These are phyloP conservation scores for Bos taurus DNA, from an alignment of 2,113 vertebrate species.

Conservation along the genomic window DNA sequence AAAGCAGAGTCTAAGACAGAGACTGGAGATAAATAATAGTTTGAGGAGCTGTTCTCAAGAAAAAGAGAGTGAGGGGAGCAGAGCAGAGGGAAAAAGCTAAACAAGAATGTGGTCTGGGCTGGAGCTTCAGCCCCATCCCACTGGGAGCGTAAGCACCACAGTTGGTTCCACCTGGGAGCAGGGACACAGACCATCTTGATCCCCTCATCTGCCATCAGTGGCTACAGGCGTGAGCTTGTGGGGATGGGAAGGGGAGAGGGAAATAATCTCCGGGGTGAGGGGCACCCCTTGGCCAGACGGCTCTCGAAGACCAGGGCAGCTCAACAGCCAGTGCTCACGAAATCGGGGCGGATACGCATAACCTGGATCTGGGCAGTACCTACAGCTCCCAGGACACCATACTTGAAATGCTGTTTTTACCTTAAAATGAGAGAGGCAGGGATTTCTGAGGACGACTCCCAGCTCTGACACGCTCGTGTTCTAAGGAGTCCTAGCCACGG, in stretches of 20 bases:
- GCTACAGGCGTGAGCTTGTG: background rate
- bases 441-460: background rate
- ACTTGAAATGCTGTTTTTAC: background rate
- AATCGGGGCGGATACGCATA: rapidly evolving
- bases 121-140: background rate
- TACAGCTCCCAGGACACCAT: background rate
- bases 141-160: background rate
- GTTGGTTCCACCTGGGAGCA: background rate
- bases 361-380: background rate
- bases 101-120: background rate
- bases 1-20: background rate
- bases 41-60: background rate
- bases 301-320: background rate
- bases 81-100: background rate
- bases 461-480: background rate
- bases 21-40: background rate
- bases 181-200: background rate
- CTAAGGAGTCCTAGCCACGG: rapidly evolving
- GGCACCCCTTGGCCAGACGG: background rate
- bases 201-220: background rate
- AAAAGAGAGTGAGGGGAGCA: background rate
- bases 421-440: background rate
- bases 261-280: background rate
- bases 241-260: rapidly evolving
- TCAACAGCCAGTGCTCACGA: background rate